Evolutionary conservation across 2,888 invertebrate genomes (phyloP).

Genomic region (Tenodera sinensis): DNA sequence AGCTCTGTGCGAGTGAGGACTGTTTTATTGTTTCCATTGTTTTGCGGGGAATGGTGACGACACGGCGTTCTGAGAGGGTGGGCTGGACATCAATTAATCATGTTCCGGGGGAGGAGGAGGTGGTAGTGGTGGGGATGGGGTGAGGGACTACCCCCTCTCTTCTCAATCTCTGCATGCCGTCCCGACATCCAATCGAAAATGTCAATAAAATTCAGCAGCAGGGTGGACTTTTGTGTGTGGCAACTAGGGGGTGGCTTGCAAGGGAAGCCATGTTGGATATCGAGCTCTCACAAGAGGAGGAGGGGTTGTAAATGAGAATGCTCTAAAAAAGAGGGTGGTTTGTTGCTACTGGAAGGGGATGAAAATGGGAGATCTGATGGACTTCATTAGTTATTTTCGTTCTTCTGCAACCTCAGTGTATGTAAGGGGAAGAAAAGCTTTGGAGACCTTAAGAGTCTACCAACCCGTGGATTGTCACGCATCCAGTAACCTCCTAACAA

Average conservation of each 20-base stretch:
- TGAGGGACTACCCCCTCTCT: not conserved
- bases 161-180: slow-evolving; percentile 23
- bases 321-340: slow-evolving; percentile 13
- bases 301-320: slow-evolving; percentile 19
- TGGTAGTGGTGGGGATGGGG: slow-evolving; percentile 7
- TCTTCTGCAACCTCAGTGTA: not conserved
- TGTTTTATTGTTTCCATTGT: slow-evolving; percentile 16
- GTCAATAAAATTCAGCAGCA: slow-evolving; percentile 23
- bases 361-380: slow-evolving; percentile 6
- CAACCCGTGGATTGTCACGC: no score
- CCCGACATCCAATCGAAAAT: slow-evolving; percentile 24
- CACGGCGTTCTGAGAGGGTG: not conserved
- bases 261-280: slow-evolving; percentile 24
- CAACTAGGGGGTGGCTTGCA: not conserved
- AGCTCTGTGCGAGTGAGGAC: not conserved
- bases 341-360: not conserved
- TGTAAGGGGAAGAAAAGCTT: not conserved
- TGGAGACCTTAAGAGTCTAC: not conserved
- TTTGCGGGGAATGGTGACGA: slow-evolving; percentile 21
- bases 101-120: slow-evolving; percentile 11
- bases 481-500: no score
- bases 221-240: slow-evolving; percentile 13
- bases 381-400: slow-evolving; percentile 23
- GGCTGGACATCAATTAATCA: slow-evolving; percentile 28
- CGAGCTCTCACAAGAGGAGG: not conserved